These are phyloP conservation scores for Eulemur rubriventer DNA, from an alignment of 2,797 vertebrate species.

Conservation along the genomic window DNA sequence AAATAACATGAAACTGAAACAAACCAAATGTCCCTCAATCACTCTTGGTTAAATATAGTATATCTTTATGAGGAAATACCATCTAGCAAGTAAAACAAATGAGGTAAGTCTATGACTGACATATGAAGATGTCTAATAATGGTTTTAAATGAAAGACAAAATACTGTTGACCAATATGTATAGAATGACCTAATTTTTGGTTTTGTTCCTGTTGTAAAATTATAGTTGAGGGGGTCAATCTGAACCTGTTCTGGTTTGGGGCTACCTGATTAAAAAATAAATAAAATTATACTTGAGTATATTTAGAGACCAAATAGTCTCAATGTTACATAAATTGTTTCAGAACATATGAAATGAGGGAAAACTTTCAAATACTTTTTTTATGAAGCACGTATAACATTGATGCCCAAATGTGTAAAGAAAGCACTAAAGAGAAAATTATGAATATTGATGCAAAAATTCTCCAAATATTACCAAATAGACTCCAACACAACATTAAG, in stretches of 20 bases:
- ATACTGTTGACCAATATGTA: background rate
- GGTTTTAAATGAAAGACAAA: background rate
- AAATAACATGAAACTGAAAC: constrained; percentile 44
- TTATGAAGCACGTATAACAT: background rate
- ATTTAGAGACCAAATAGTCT: constrained; percentile 18
- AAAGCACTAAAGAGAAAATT: background rate
- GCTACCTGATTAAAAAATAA: background rate
- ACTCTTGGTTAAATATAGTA: background rate
- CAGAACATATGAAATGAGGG: background rate
- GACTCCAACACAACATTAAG: background rate
- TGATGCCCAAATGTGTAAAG: background rate
- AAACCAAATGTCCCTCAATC: background rate
- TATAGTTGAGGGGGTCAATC: background rate
- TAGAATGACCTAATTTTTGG: background rate
- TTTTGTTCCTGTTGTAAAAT: constrained; percentile 24
- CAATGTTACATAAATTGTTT: background rate
- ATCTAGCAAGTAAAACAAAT: background rate
- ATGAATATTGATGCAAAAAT: background rate
- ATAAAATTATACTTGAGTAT: background rate
- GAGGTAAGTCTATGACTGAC: background rate
- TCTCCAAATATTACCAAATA: constrained; percentile 21
- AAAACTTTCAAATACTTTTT: constrained; percentile 26
- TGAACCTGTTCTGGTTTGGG: background rate
- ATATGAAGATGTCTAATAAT: background rate
- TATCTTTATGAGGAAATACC: background rate